Base-by-base conservation (phyloP, 2,113 vertebrate genomes). In the Esox niger region DNA sequence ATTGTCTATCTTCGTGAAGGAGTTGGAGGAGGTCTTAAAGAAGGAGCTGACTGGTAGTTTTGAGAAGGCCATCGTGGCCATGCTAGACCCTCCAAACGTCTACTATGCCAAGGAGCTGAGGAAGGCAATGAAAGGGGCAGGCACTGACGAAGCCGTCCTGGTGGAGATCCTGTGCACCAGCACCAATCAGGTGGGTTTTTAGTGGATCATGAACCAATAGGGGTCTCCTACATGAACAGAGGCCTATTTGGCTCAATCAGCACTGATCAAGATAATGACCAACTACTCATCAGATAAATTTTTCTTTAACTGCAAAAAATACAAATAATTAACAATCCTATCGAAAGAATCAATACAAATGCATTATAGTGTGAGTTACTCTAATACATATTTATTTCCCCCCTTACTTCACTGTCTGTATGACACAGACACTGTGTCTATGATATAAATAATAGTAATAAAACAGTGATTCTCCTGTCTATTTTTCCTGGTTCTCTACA, bases 151-250 rank as follows among this genome's bases (percentile, higher is more conserved):
- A 73, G 82, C 87, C 0, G 75, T 96, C 62, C 91, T 99, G 61
- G 93, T 98, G 0, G 95, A 98, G 90, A 89, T 98, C 77, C 87
- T 99, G 55, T 99, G 97, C 86, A 92, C 95, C 0, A 82, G 84
- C 33, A 90, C 74, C 69, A 99, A 98, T 55, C 58, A 90, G 88
- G 90, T 89, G 23, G 17, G 21, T 81, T 20, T n/a, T 11, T 3
- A 56, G 35, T 2, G 9, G 15, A 60, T 2, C 0, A 23, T n/a
- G 17, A 32, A 11, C 46, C 47, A 65, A 49, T 60, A 6, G 10
- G 17, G 17, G 4, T 2, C 0, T 49, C 46, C 46, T 49, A 6
- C 35, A 5, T 49, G n/a, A 52, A 23, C 9, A 54, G 23, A 2
- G 49, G 9, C 10, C 25, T 21, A 38, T 55, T n/a, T 32, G 31